Percentiles rank a stretch among this genome's conserved stretches.
phyloP scores from a whole-genome alignment of 2,888 invertebrate species.

The Latheticus oryzae region DNA sequence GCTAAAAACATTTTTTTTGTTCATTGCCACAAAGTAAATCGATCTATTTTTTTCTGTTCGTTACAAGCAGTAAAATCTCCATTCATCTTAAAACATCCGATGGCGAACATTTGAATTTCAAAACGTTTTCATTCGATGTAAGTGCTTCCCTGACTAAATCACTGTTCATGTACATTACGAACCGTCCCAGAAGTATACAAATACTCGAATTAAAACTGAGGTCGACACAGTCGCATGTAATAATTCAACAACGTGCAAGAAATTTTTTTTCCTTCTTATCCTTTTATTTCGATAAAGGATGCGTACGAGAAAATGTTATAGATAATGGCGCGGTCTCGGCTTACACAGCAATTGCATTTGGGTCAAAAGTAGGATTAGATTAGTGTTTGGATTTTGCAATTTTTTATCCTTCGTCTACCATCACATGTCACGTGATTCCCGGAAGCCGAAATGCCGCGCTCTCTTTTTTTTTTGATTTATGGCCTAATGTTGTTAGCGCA shows the following conservation, averaged over 20 bases:
- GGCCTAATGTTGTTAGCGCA: constrained; percentile 42
- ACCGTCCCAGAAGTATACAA: constrained; percentile 55
- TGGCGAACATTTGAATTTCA: constrained; percentile 53
- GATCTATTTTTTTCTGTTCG: constrained; percentile 39
- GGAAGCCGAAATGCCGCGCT: constrained; percentile 11
- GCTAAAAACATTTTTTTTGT: no score
- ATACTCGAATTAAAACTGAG: constrained; percentile 58
- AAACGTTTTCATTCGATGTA: constrained; percentile 59
- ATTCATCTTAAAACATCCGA: constrained; percentile 54
- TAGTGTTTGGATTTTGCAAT: constrained; percentile 55
- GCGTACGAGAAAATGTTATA: constrained; percentile 48
- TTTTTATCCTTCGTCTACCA: constrained; percentile 47
- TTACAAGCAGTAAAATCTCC: constrained; percentile 56
- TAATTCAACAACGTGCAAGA: constrained; percentile 26
- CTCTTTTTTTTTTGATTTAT: constrained; percentile 27
- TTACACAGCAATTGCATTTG: constrained; percentile 63
- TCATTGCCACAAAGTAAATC: constrained; percentile 16
- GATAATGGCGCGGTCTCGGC: constrained; percentile 52
- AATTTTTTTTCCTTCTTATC: constrained; percentile 16
- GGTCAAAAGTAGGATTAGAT: constrained; percentile 62
- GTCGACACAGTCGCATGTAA: constrained; percentile 48
- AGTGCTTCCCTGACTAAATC: constrained; percentile 58
- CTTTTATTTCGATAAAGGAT: constrained; percentile 9
- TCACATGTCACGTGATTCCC: constrained; percentile 25
- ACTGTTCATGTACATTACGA: constrained; percentile 50